Evolutionary conservation across 2,888 invertebrate species (phyloP).

Genomic region (Seira sanloemensis): DNA sequence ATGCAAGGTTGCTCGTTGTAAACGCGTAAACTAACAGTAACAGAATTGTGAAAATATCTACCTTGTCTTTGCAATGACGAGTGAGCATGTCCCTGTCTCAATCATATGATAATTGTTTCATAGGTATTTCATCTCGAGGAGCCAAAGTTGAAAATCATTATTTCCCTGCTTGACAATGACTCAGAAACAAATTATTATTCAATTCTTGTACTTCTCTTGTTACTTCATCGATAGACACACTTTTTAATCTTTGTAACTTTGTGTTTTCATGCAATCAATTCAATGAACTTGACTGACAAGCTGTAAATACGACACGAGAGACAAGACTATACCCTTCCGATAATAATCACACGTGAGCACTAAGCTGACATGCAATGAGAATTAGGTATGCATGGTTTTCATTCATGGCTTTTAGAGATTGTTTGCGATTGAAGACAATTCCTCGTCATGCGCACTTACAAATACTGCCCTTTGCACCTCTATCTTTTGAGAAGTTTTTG

Average conservation of each 20-base stretch:
- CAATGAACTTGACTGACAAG: conserved; percentile 29
- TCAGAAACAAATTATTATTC: conserved; percentile 33
- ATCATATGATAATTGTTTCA: background rate
- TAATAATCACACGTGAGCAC: background rate
- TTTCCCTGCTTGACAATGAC: background rate
- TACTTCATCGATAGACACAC: background rate
- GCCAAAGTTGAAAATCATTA: background rate
- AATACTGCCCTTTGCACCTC: background rate
- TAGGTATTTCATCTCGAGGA: background rate
- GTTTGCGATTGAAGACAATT: background rate
- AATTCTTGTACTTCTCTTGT: background rate
- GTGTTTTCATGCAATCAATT: background rate
- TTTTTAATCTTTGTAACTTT: background rate
- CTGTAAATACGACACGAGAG: conserved; percentile 7
- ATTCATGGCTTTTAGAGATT: background rate
- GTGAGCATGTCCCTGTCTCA: background rate
- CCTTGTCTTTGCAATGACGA: background rate
- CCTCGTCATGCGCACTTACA: background rate
- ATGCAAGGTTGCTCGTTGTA: background rate
- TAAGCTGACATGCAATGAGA: background rate
- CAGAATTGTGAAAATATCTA: background rate
- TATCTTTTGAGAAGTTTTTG: background rate
- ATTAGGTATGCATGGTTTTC: background rate
- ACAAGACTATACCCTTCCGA: background rate
- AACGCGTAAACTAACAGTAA: background rate